Base-by-base conservation (phyloP, 2,888 invertebrate species). In the Halictus ligatus region DNA sequence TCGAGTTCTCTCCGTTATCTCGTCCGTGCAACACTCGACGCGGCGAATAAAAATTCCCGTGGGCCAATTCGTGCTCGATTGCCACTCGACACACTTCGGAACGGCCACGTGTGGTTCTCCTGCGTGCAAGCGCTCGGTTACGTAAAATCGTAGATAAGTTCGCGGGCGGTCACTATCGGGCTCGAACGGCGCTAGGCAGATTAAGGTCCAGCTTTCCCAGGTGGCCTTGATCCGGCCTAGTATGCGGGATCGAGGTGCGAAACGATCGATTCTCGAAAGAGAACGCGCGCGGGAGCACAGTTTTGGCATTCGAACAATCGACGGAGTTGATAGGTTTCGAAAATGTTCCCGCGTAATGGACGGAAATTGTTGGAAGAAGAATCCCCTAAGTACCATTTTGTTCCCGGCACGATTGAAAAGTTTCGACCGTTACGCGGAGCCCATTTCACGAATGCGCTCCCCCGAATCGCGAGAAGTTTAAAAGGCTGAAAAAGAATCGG, bases 81-180 rank as follows among this genome's bases (percentile, higher is more conserved):
- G 78, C 85, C 83, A 78, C 86, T 88, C 86, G 86, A 87, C 80
- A 87, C 46, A 79, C 13, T 86, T 76, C 48, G 60, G 58, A 29
- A 67, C 75, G 7, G 60, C 60, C 29, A 86, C 87, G 82, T 80
- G 77, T 81, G 75, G 18, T 0, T 60, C 29, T 64, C 25, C 10
- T 75, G 25, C 13, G n/a, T 25, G 50, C 60, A 18, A 72, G 72
- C 54, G 58, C 46, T 64, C 35, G 35, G 67, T 84, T 78, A 73
- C 72, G 73, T 75, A 83, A 83, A 77, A 75, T 50, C 71, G 40
- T 13, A 35, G 13, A 67, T 78, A 1, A 58, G 58, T 74, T 60
- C 50, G 73, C 73, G 35, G 35, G 76, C 7, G n/a, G 15, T 25
- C 35, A 48, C n/a, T 64, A 76, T 79, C 76, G 15, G 15, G 48